These are phyloP conservation scores for Halictus ligatus DNA, from an alignment of 2,888 invertebrate genomes.

Conservation along the genomic window DNA sequence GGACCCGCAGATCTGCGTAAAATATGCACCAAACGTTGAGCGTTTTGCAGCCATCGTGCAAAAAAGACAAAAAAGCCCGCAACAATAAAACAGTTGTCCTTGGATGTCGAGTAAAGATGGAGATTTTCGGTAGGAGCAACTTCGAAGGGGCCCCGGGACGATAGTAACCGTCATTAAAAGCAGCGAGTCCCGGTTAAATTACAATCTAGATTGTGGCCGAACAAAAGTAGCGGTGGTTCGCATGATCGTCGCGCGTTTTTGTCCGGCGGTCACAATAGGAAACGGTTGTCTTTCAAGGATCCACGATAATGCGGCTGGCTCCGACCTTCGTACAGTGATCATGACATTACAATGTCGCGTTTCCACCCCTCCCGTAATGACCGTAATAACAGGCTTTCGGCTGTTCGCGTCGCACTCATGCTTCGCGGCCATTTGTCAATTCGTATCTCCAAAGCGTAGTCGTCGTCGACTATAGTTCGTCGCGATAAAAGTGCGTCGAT, in stretches of 20 bases:
- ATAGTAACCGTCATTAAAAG: not conserved
- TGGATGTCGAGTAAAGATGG: not conserved
- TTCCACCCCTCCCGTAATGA: conserved; percentile 15
- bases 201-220: not conserved
- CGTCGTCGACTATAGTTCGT: conserved; percentile 11
- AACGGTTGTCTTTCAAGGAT: conserved; percentile 20
- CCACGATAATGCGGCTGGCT: conserved; percentile 8
- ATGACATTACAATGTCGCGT: conserved; percentile 12
- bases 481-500: conserved; percentile 16
- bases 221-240: not conserved
- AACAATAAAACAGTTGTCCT: not conserved
- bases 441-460: conserved; percentile 45
- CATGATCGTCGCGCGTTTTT: not conserved
- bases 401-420: not conserved
- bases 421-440: conserved; percentile 45
- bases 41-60: not conserved
- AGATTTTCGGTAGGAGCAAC: not conserved
- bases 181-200: not conserved
- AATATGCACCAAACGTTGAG: not conserved
- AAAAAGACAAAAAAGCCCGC: not conserved
- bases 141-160: not conserved
- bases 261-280: not conserved
- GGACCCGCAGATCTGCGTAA: too few relatives aligned
- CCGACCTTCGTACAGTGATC: conserved; percentile 24
- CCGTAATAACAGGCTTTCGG: conserved; percentile 35